Conservation (phyloP, 2,113 vertebrate genomes). For the Scomber scombrus region DNA sequence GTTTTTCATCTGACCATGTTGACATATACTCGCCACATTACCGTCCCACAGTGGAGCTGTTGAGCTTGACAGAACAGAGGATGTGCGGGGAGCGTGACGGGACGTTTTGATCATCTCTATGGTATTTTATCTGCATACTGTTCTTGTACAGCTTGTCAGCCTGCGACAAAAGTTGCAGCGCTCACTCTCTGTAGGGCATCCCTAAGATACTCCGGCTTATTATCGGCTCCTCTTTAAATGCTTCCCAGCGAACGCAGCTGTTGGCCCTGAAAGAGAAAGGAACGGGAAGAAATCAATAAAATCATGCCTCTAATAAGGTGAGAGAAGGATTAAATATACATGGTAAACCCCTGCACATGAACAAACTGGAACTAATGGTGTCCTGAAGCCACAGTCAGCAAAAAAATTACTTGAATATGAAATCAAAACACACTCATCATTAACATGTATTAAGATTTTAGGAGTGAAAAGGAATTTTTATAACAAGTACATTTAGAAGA, state of each 20-base stretch:
- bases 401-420: constrained; percentile 34
- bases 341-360: constrained; percentile 39
- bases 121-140: constrained; percentile 32
- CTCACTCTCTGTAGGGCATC: constrained; percentile 45
- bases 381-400: constrained; percentile 45
- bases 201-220: constrained; percentile 53
- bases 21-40: constrained; percentile 59
- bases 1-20: constrained; percentile 72
- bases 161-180: constrained; percentile 46
- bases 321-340: constrained; percentile 74
- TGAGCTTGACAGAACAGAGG: constrained; percentile 67
- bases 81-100: constrained; percentile 38
- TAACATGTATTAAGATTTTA: constrained; percentile 20
- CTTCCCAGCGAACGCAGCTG: constrained; percentile 51
- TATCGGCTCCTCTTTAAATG: constrained; percentile 52
- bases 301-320: constrained; percentile 72
- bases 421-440: constrained; percentile 25
- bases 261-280: constrained; percentile 65
- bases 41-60: constrained; percentile 48
- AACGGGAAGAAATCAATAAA: constrained; percentile 75
- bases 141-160: constrained; percentile 56
- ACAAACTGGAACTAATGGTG: constrained; percentile 29
- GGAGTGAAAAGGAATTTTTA: no score
- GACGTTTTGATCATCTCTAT: constrained; percentile 80
- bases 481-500: constrained; percentile 25